These are phyloP conservation scores for Tachysurus vachellii DNA, from an alignment of 2,113 vertebrate species.

Conservation along the genomic window DNA sequence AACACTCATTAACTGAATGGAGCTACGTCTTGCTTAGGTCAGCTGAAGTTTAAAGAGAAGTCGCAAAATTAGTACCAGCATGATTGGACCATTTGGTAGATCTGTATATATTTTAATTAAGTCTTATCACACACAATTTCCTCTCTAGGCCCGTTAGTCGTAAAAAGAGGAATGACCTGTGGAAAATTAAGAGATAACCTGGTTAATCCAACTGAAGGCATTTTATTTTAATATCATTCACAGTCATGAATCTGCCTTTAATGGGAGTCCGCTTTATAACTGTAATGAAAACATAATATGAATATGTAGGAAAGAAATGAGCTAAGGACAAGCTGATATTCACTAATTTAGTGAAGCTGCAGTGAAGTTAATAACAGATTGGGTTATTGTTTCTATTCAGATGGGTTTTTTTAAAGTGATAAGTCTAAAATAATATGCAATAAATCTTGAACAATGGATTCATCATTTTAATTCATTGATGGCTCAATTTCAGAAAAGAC, in stretches of 20 bases:
- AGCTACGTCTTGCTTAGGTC: constrained; percentile 73
- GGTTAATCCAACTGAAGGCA: constrained; percentile 12
- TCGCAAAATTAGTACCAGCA: constrained; percentile 63
- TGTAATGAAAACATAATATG: constrained; percentile 28
- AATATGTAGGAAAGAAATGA: constrained; percentile 23
- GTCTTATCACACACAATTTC: constrained; percentile 73
- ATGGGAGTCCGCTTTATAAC: constrained; percentile 5
- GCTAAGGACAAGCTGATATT: constrained; percentile 5
- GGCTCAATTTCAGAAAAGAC: background rate
- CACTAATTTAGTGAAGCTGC: background rate
- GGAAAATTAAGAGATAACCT: constrained; percentile 36
- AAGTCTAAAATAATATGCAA: background rate
- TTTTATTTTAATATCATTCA: constrained; percentile 31
- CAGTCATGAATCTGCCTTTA: constrained; percentile 13
- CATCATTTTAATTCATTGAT: no score
- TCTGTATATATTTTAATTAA: constrained; percentile 74
- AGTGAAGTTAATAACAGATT: background rate
- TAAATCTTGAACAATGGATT: background rate
- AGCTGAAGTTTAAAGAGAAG: constrained; percentile 69
- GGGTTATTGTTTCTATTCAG: background rate
- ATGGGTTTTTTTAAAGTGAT: background rate
- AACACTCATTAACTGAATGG: constrained; percentile 72
- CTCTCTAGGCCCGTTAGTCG: constrained; percentile 58
- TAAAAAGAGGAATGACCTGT: constrained; percentile 62
- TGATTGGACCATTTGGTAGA: constrained; percentile 63